A percentile compares a stretch with the other conserved stretches of the same genome.
Conservation (phyloP, 1,140 invertebrate species). For the Hylaeus volcanicus region DNA sequence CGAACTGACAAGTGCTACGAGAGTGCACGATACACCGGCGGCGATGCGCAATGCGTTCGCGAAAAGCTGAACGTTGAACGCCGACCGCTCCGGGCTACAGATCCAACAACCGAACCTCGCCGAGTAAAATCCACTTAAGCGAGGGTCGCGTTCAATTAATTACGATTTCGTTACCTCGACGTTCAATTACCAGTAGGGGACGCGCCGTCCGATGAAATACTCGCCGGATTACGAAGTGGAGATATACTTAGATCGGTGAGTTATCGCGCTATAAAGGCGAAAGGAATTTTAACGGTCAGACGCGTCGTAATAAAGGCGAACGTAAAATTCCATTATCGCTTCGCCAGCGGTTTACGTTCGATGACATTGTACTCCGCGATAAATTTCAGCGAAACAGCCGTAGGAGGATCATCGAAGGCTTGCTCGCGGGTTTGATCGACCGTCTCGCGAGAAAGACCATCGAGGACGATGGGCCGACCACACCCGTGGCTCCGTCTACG, state of each 20-base stretch:
- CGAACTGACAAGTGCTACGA: too few species aligned
- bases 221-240: neutral
- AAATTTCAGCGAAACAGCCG: neutral
- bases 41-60: too few species aligned
- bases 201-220: neutral
- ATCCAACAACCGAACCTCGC: neutral
- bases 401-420: too few species aligned
- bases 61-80: too few species aligned
- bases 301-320: constrained; percentile 10
- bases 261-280: constrained; percentile 32
- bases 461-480: too few species aligned
- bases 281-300: constrained; percentile 24
- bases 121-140: neutral
- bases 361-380: constrained; percentile 21
- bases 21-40: too few species aligned
- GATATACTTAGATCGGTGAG: neutral
- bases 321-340: constrained; percentile 44
- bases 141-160: constrained; percentile 10
- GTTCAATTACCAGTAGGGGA: neutral
- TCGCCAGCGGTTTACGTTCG: constrained; percentile 15
- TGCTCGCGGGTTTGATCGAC: too few species aligned
- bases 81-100: neutral
- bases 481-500: too few species aligned
- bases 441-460: too few species aligned
- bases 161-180: neutral